Conservation (phyloP, 2,113 vertebrate species). For the Saccopteryx bilineata region DNA sequence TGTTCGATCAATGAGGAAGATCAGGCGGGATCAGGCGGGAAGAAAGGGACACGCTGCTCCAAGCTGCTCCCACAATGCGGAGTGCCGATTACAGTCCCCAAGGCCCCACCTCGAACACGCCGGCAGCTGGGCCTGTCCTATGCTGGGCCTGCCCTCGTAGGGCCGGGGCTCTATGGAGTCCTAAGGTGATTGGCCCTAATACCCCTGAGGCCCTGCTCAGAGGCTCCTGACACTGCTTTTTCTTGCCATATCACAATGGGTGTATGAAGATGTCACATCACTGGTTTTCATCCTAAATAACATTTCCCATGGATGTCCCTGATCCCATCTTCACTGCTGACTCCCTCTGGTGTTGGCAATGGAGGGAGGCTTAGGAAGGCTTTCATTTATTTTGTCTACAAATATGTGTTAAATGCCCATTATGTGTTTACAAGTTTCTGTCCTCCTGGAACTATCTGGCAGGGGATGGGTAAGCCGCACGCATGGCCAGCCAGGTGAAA, state of each 20-base stretch:
- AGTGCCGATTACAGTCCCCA: neutral
- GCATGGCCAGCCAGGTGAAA: neutral
- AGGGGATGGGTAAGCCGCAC: neutral
- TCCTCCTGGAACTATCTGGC: neutral
- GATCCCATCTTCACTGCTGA: neutral
- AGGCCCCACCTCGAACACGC: neutral
- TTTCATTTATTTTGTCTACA: neutral
- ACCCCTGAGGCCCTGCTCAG: neutral
- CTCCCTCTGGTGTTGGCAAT: neutral
- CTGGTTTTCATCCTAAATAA: slow-evolving; percentile 24
- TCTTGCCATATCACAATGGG: neutral
- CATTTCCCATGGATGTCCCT: neutral
- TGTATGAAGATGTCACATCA: neutral
- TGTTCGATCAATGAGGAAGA: neutral
- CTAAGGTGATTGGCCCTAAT: neutral
- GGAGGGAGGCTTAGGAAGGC: neutral
- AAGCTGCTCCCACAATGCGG: neutral
- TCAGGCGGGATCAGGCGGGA: neutral
- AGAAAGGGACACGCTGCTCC: neutral
- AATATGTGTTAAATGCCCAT: neutral
- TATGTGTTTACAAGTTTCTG: neutral
- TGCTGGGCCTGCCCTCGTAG: neutral
- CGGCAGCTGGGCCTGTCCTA: neutral
- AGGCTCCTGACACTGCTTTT: neutral
- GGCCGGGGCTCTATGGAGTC: neutral